These are phyloP conservation scores for Norana najaformis DNA, from an alignment of 2,888 invertebrate genomes.

Conservation along the genomic window DNA sequence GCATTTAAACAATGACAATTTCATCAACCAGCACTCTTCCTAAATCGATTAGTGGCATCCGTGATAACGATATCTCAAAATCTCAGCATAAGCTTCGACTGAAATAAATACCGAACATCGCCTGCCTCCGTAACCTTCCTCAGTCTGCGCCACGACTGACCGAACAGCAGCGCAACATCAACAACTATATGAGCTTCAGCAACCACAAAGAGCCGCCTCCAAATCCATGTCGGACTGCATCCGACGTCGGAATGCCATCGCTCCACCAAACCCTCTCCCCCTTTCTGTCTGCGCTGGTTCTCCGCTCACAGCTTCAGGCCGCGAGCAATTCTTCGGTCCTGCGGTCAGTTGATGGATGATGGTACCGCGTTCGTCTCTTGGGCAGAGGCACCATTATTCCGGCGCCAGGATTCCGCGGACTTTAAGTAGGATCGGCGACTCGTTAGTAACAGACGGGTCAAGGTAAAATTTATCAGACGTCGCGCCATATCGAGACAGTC, in stretches of 20 bases:
- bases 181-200: neutral
- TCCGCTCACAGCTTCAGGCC: neutral
- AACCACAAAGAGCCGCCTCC: neutral
- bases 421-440: neutral
- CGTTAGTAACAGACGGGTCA: neutral
- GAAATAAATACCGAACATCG: neutral
- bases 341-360: slow-evolving; percentile 4
- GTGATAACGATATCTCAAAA: neutral
- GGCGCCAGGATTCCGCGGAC: slow-evolving; percentile 6
- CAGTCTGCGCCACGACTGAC: neutral
- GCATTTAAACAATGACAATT: too few relatives aligned
- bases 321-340: neutral
- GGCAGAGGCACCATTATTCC: neutral
- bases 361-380: neutral
- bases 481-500: neutral
- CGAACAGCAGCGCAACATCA: neutral
- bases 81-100: neutral
- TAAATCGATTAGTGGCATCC: neutral
- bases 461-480: neutral
- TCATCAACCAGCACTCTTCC: neutral
- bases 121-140: neutral
- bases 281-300: neutral
- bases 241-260: neutral
- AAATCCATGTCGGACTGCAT: neutral
- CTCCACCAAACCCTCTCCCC: neutral